Conservation (phyloP, 2,888 invertebrate species). For the Plemyria rubiginata region DNA sequence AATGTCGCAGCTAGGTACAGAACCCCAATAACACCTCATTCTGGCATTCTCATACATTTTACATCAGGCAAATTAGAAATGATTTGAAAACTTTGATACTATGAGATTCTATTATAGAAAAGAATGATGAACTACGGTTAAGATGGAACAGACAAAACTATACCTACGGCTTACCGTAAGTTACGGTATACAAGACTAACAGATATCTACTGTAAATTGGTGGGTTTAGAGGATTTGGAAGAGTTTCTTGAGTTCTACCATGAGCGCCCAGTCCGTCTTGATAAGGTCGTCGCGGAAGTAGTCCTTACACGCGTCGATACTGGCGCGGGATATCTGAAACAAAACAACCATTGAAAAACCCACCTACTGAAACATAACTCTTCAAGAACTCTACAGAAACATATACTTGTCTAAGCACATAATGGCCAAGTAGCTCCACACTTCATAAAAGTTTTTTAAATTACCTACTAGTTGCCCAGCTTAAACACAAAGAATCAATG, state of each 20-base stretch:
- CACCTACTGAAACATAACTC: background rate
- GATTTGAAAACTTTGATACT: conserved; percentile 34
- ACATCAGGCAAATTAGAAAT: conserved; percentile 22
- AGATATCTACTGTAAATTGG: conserved; percentile 51
- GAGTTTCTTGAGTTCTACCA: conserved; percentile 98
- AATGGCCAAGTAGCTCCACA: no score
- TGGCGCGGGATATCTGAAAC: conserved; percentile 96
- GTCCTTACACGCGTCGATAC: conserved; percentile 99
- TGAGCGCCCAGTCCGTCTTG: conserved; percentile 99
- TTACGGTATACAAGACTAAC: conserved; percentile 47
- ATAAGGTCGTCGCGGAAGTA: conserved; percentile 99
- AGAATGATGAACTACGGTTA: conserved; percentile 56
- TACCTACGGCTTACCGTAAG: conserved; percentile 46
- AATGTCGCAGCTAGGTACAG: conserved; percentile 19
- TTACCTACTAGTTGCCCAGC: no score
- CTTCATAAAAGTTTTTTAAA: no score
- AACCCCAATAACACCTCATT: conserved; percentile 26
- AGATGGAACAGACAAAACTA: conserved; percentile 72
- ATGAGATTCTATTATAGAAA: conserved; percentile 65
- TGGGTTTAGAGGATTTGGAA: conserved; percentile 93
- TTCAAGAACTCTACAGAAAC: no score
- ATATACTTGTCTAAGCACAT: no score
- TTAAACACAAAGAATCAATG: no score
- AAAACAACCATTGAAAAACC: conserved; percentile 41
- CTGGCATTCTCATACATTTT: conserved; percentile 19